Conservation (phyloP, 2,113 vertebrate species). For the Oostethus manadensis region DNA sequence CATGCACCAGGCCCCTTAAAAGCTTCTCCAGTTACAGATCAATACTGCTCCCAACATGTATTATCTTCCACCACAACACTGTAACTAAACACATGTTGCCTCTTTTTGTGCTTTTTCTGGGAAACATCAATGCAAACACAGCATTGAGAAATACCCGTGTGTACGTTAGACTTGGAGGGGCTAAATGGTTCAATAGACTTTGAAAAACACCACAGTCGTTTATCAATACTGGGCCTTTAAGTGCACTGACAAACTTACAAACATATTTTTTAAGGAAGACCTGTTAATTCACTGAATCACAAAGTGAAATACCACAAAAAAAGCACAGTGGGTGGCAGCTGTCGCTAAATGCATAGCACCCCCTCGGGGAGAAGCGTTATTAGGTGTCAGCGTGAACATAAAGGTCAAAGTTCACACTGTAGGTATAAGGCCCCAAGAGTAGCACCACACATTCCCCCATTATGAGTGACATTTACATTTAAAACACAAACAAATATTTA, state of each 20-base stretch:
- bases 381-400: constrained; percentile 19
- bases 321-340: background rate
- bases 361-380: constrained; percentile 25
- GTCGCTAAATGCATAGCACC: constrained; percentile 1
- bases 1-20: background rate
- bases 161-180: background rate
- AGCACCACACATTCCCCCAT: constrained; percentile 53
- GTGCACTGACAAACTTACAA: constrained; percentile 18
- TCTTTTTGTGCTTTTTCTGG: constrained; percentile 17
- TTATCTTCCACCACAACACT: constrained; percentile 45
- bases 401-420: constrained; percentile 48
- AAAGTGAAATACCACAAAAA: constrained; percentile 20
- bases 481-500: background rate
- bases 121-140: constrained; percentile 29
- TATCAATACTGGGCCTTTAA: too few species aligned
- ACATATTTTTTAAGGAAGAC: constrained; percentile 42
- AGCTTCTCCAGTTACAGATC: constrained; percentile 22
- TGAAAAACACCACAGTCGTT: constrained; percentile 20
- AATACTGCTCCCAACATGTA: constrained; percentile 41
- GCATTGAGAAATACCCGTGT: constrained; percentile 12
- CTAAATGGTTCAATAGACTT: constrained; percentile 13
- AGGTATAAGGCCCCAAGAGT: constrained; percentile 33
- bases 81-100: constrained; percentile 31
- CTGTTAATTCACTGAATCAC: constrained; percentile 3
- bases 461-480: background rate